phyloP scores from a whole-genome alignment of 2,113 vertebrate species.

The Trogon melanurus region DNA sequence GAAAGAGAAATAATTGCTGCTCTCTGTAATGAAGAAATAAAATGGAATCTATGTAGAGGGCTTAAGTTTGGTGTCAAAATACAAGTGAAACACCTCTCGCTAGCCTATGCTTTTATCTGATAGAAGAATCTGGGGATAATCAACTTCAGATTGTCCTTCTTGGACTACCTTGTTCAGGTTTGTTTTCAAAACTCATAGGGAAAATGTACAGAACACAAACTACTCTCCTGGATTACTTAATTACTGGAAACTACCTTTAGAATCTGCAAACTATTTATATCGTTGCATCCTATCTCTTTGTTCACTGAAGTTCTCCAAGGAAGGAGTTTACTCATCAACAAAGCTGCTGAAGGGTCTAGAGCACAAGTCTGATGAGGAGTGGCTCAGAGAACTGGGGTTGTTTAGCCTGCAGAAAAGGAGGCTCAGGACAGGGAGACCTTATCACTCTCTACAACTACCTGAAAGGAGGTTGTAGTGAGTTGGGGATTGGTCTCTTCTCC shows the following conservation, averaged over 20 bases:
- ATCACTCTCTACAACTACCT: too few relatives aligned
- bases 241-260: not conserved
- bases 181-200: not conserved
- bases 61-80: not conserved
- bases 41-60: not conserved
- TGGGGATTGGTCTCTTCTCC: too few relatives aligned
- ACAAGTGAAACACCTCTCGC: not conserved
- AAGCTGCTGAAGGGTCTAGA: too few relatives aligned
- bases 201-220: not conserved
- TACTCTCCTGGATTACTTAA: not conserved
- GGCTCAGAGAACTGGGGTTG: too few relatives aligned
- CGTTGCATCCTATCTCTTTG: not conserved
- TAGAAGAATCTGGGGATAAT: not conserved
- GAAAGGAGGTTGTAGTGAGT: too few relatives aligned
- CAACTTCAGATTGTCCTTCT: not conserved
- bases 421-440: too few relatives aligned
- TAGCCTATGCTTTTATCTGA: not conserved
- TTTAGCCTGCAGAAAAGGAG: too few relatives aligned
- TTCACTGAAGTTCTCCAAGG: not conserved
- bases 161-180: not conserved
- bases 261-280: not conserved
- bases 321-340: not conserved
- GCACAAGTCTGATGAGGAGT: too few relatives aligned
- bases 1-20: not conserved
- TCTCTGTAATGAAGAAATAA: not conserved